phyloP scores from a whole-genome alignment of 1,140 invertebrate genomes.

The Tigriopus japonicus region DNA sequence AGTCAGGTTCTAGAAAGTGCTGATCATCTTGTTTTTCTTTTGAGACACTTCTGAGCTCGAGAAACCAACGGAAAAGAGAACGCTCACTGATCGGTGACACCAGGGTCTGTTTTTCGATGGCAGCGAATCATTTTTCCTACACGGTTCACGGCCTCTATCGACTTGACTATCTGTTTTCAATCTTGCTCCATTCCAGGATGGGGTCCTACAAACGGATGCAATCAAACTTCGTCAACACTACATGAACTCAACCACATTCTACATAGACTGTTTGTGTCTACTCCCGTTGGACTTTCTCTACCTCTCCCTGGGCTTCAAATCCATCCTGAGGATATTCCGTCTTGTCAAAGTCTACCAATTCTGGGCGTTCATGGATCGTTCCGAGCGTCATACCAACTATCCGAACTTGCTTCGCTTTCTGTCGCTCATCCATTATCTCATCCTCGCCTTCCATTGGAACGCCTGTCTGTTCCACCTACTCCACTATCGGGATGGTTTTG shows the following conservation, averaged over 20 bases:
- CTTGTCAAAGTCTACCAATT: constrained; percentile 95
- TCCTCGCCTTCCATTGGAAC: constrained; percentile 98
- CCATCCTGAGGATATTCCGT: constrained; percentile 84
- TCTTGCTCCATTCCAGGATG: constrained; percentile 42
- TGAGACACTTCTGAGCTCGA: no score
- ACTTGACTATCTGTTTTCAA: no score
- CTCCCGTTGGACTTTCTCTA: constrained; percentile 94
- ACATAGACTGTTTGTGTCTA: constrained; percentile 93
- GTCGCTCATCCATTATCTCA: constrained; percentile 34
- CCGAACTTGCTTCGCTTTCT: constrained; percentile 87
- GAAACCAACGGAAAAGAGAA: no score
- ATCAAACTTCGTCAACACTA: constrained; percentile 84
- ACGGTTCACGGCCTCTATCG: no score
- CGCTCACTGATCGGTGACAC: no score
- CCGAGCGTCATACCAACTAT: constrained; percentile 94
- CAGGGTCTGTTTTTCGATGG: no score
- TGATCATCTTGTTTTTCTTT: no score
- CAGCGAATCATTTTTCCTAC: no score
- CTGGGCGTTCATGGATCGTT: constrained; percentile 95
- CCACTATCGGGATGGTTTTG: constrained; percentile 80
- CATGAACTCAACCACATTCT: constrained; percentile 96
- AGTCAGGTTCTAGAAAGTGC: no score
- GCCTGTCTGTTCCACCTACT: constrained; percentile 93
- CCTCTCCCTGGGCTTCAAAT: constrained; percentile 92
- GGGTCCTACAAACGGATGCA: constrained; percentile 85